phyloP scores from a whole-genome alignment of 2,888 invertebrate species.

The Parnassius glacialis region DNA sequence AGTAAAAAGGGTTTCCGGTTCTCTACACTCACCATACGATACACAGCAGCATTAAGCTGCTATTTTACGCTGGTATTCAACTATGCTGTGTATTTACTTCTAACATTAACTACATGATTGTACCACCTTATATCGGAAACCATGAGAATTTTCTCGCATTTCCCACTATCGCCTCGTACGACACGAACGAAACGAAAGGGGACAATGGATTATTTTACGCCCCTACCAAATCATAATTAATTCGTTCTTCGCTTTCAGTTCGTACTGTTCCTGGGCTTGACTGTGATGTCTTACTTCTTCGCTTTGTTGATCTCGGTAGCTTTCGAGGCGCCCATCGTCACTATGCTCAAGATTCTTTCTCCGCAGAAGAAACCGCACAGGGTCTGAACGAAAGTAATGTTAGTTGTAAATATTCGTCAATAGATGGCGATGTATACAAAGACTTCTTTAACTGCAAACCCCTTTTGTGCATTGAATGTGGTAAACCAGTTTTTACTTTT shows the following conservation, averaged over 20 bases:
- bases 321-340: slow-evolving; percentile 92
- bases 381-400: slow-evolving; percentile 44
- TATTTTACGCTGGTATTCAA: too few species aligned
- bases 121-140: too few species aligned
- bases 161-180: too few species aligned
- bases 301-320: slow-evolving; percentile 90
- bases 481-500: not conserved
- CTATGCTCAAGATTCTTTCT: slow-evolving; percentile 87
- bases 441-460: not conserved
- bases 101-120: too few species aligned
- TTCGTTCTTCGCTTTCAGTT: slow-evolving; percentile 71
- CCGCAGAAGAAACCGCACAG: slow-evolving; percentile 76
- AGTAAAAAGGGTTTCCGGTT: too few species aligned
- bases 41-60: too few species aligned
- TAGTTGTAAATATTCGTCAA: slow-evolving; percentile 4
- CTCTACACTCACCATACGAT: too few species aligned
- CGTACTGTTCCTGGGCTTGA: slow-evolving; percentile 89
- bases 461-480: not conserved
- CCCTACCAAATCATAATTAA: too few species aligned
- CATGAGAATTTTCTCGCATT: too few species aligned
- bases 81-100: too few species aligned
- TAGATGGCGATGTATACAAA: slow-evolving; percentile 3
- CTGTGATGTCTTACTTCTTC: slow-evolving; percentile 88
- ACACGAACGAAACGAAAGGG: too few species aligned
- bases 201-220: too few species aligned